Conservation (phyloP, 2,797 vertebrate species). For the Eulemur albifrons region DNA sequence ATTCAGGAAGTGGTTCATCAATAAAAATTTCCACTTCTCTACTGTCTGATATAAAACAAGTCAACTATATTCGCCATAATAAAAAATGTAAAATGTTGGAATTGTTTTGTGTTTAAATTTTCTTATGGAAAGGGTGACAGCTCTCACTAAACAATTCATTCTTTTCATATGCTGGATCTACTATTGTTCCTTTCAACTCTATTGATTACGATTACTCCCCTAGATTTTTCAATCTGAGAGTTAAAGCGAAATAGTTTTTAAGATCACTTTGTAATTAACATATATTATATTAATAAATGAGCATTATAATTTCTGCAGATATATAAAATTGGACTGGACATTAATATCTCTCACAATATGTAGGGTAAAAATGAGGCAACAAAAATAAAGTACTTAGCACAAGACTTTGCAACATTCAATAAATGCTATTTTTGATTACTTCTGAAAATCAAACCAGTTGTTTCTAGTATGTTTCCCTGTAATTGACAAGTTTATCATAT, state of each 20-base stretch:
- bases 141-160: background rate
- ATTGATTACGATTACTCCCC: background rate
- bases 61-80: background rate
- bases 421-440: background rate
- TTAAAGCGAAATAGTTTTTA: background rate
- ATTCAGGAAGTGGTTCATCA: background rate
- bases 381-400: slow-evolving; percentile 5
- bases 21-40: slow-evolving; percentile 35
- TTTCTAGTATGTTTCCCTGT: background rate
- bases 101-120: background rate
- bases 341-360: background rate
- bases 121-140: background rate
- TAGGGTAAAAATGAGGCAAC: background rate
- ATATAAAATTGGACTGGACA: background rate
- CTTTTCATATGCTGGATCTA: background rate
- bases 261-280: background rate
- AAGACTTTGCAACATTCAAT: background rate
- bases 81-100: background rate
- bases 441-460: background rate
- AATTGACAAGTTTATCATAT: background rate
- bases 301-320: background rate
- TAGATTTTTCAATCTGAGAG: background rate
- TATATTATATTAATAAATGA: background rate
- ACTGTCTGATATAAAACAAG: background rate
- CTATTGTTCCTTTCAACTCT: background rate